Evolutionary conservation across 2,113 vertebrate genomes (phyloP), one percentile per base, ranked within the genome.

Genomic region (Channa argus): DNA sequence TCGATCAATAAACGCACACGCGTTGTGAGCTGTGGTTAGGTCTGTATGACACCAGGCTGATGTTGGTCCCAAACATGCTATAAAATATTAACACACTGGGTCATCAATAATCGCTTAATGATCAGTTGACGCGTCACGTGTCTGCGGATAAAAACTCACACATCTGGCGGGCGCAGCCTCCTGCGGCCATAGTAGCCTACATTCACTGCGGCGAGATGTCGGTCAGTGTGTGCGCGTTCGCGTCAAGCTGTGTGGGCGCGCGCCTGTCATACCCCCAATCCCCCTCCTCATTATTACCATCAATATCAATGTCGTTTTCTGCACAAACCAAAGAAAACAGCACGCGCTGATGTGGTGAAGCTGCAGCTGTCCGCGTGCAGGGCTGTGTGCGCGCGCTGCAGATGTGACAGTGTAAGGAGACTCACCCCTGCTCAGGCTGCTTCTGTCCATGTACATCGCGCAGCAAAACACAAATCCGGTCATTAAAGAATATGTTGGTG

Each of bases 401-500:
- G 71, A 33, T 14, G 11, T 38, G 63, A n/a, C 13, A 36, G 62
- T 13, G 34, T 13, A 56, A 12, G 62, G 6, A 15, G 9, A 78
- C 94, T 95, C 92, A 94, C 94, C 94, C 54, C 92, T 92, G 78
- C 78, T 90, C 91, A 93, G 84, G 89, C 91, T 94, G 94, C 89
- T 94, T 93, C 93, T 92, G 91, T 95, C 94, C 94, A 95, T 95
- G 90, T 94, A 95, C 93, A 95, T 91, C 90, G 94, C 94, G 91
- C 94, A 95, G 91, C 94, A 95, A 74, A 94, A 88, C 88, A 94
- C 94, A 47, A 95, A 91, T 88, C 94, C 94, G 84, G 91, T 95
- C 94, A 95, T 95, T 86, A 94, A 94, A 94, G 89, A 94, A 72
- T 73, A 52, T 68, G 89, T 84, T 74, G 86, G 66, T 83, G 80